A percentile compares a stretch with the other conserved stretches of the same genome.
phyloP scores from a whole-genome alignment of 2,113 vertebrate genomes.

The Helogale parvula region DNA sequence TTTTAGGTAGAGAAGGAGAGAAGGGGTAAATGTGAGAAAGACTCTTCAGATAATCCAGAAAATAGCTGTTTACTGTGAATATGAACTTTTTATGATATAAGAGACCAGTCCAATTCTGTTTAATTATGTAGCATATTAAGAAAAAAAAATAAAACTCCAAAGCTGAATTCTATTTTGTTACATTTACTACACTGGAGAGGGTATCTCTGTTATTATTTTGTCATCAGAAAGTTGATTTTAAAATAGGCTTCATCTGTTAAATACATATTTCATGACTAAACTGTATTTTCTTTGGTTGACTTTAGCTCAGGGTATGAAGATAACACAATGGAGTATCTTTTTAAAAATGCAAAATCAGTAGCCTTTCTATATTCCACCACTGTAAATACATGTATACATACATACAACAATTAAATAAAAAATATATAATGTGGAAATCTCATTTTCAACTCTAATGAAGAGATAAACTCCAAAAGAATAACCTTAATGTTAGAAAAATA shows the following conservation, averaged over 20 bases:
- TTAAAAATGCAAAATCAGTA: not conserved
- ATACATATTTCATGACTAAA: not conserved
- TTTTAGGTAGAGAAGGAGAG: not conserved
- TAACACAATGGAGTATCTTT: not conserved
- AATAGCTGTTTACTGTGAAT: not conserved
- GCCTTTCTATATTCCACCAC: not conserved
- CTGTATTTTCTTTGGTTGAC: not conserved
- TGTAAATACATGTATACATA: not conserved
- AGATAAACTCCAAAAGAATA: not conserved
- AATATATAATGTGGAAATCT: not conserved
- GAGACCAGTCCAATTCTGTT: constrained; percentile 88
- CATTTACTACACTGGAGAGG: constrained; percentile 29
- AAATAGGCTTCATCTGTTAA: not conserved
- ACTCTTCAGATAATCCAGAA: not conserved
- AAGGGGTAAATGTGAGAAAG: not conserved
- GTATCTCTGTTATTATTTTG: not conserved
- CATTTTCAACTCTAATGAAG: not conserved
- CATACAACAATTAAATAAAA: not conserved
- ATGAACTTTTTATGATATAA: constrained; percentile 89
- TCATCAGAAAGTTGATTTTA: constrained; percentile 2
- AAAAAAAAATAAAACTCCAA: constrained; percentile 87
- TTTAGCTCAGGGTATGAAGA: not conserved
- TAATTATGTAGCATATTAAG: constrained; percentile 94
- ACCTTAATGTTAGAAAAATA: not conserved
- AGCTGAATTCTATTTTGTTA: constrained; percentile 82